A percentile compares a stretch with the other conserved stretches of the same genome.
Conservation (phyloP, 2,113 vertebrate species). For the Brachypodius melanocephalos region DNA sequence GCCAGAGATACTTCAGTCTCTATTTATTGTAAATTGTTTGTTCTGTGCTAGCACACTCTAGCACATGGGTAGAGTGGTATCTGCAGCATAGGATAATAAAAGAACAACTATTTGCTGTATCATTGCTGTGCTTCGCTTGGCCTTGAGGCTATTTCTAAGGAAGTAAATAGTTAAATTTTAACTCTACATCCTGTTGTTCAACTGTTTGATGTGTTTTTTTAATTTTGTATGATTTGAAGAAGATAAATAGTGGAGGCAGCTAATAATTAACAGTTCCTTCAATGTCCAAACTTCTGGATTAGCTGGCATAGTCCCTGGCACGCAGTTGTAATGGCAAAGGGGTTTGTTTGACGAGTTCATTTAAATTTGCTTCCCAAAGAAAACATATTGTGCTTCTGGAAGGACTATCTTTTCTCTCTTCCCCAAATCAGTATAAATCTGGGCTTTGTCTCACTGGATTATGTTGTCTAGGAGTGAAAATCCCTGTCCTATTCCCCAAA, state of each 20-base stretch:
- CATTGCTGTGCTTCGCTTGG: not conserved
- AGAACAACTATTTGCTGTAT: not conserved
- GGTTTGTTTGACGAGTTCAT: not conserved
- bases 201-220: not conserved
- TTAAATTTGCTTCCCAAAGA: not conserved
- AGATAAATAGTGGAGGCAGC: not conserved
- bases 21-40: not conserved
- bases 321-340: not conserved
- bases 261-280: conserved; percentile 26
- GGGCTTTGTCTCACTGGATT: not conserved
- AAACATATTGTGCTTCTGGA: not conserved
- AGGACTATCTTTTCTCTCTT: not conserved
- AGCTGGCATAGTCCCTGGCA: not conserved
- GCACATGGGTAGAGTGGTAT: not conserved
- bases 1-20: not conserved
- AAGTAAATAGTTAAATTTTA: conserved; percentile 13
- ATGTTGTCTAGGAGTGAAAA: not conserved
- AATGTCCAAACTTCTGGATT: not conserved
- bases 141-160: not conserved
- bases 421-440: not conserved
- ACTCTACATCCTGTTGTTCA: conserved; percentile 18
- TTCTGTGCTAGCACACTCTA: not conserved
- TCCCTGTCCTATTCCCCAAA: not conserved
- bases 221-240: not conserved
- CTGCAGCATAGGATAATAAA: not conserved